Conservation (phyloP, 2,113 vertebrate genomes). For the Trogon surrucura region DNA sequence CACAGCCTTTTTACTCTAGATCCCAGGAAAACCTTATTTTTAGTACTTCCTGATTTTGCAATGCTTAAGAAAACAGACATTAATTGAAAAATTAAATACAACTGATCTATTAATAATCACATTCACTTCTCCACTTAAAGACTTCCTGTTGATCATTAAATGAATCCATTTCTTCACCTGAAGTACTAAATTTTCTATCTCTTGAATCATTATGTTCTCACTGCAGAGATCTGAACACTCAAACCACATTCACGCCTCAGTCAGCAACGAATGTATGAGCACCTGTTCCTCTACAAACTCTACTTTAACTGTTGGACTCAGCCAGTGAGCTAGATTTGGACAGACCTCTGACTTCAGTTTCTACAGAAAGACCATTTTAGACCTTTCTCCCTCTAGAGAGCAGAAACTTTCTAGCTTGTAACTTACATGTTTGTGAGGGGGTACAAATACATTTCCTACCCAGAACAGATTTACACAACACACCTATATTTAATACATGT, state of each 20-base stretch:
- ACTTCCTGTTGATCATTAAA: neutral
- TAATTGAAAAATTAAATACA: neutral
- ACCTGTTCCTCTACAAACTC: neutral
- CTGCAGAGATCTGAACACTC: neutral
- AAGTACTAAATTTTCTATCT: neutral
- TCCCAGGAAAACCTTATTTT: neutral
- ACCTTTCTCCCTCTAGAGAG: neutral
- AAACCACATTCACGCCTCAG: neutral
- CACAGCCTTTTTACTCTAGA: neutral
- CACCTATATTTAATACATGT: neutral
- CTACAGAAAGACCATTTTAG: neutral
- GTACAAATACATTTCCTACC: neutral
- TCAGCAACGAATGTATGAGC: neutral
- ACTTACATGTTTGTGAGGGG: fast-evolving
- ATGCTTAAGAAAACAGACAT: neutral
- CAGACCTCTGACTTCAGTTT: neutral
- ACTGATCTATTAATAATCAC: neutral
- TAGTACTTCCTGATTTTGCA: neutral
- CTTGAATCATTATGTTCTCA: neutral
- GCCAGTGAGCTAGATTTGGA: neutral
- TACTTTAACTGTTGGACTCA: neutral
- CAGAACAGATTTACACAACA: neutral
- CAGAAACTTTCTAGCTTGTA: neutral
- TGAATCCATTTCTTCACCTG: neutral
- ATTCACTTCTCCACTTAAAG: neutral